Conservation (phyloP, 92 coral and sea anemone genomes). For the Siderastrea radians region DNA sequence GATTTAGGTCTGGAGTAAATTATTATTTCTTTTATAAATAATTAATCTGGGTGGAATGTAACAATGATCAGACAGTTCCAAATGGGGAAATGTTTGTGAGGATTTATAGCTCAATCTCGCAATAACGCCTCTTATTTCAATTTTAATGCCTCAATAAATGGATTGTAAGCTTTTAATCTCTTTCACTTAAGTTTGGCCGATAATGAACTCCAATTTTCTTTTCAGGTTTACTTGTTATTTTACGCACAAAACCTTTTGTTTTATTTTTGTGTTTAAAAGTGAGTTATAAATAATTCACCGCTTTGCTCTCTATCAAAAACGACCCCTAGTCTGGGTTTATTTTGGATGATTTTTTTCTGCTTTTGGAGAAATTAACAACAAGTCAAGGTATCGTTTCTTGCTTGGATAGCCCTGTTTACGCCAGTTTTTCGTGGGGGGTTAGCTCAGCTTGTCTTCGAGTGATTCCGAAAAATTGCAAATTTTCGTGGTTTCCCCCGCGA, state of each 20-base stretch:
- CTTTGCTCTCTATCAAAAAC: slow-evolving; percentile 13
- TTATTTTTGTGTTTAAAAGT: slow-evolving; percentile 8
- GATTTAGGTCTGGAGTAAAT: not conserved
- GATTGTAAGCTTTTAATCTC: not conserved
- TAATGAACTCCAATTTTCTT: not conserved
- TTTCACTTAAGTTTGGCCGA: not conserved
- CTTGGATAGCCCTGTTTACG: not conserved
- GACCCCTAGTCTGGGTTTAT: not conserved
- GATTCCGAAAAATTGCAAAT: not conserved
- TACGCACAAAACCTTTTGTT: not conserved
- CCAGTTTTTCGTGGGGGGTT: not conserved
- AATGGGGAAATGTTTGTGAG: slow-evolving; percentile 24
- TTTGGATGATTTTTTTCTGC: not conserved
- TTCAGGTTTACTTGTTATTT: not conserved
- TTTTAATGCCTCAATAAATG: not conserved
- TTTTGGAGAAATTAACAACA: not conserved
- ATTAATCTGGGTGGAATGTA: slow-evolving; percentile 19
- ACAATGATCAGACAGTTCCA: slow-evolving; percentile 38
- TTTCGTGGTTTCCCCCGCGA: slow-evolving; percentile 6
- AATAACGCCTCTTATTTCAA: not conserved
- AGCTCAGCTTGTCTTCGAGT: not conserved
- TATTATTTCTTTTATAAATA: slow-evolving; percentile 4
- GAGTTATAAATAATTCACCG: slow-evolving; percentile 23
- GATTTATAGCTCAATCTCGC: not conserved
- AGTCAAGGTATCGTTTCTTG: not conserved